These are phyloP conservation scores for Anguilla megastoma DNA, from an alignment of 2,797 vertebrate genomes.

Conservation along the genomic window DNA sequence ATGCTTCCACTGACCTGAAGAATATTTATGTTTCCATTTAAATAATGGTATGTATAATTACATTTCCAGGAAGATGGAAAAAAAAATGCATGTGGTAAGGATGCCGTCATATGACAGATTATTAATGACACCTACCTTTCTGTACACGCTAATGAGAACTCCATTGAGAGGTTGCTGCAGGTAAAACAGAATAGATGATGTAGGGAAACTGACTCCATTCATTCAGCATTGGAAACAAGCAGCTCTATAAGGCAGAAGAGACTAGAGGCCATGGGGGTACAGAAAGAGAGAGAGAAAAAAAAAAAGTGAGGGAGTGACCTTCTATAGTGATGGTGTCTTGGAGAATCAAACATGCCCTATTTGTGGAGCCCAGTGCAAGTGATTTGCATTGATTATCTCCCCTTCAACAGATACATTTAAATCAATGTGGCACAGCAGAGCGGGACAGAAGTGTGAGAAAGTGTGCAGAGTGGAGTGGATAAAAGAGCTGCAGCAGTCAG, in stretches of 20 bases:
- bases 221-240: constrained; percentile 77
- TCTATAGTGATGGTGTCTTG: constrained; percentile 85
- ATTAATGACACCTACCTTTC: constrained; percentile 88
- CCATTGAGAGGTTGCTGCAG: constrained; percentile 76
- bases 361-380: constrained; percentile 81
- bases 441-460: constrained; percentile 74
- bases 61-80: constrained; percentile 25
- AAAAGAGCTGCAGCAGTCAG: constrained; percentile 63
- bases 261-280: constrained; percentile 69
- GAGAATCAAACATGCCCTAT: constrained; percentile 85
- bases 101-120: constrained; percentile 65
- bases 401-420: constrained; percentile 91
- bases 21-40: constrained; percentile 1
- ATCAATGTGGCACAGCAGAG: constrained; percentile 84
- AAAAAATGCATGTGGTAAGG: constrained; percentile 46
- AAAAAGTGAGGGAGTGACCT: constrained; percentile 77
- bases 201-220: constrained; percentile 82
- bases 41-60: constrained; percentile 19
- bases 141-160: constrained; percentile 74
- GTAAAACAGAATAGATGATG: constrained; percentile 71
- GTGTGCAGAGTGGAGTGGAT: constrained; percentile 62
- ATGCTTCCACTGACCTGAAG: background rate
- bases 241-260: constrained; percentile 73
- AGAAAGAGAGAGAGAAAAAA: constrained; percentile 62
- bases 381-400: constrained; percentile 98